phyloP scores from a whole-genome alignment of 2,888 invertebrate genomes.

The Tachystola acroxantha region DNA sequence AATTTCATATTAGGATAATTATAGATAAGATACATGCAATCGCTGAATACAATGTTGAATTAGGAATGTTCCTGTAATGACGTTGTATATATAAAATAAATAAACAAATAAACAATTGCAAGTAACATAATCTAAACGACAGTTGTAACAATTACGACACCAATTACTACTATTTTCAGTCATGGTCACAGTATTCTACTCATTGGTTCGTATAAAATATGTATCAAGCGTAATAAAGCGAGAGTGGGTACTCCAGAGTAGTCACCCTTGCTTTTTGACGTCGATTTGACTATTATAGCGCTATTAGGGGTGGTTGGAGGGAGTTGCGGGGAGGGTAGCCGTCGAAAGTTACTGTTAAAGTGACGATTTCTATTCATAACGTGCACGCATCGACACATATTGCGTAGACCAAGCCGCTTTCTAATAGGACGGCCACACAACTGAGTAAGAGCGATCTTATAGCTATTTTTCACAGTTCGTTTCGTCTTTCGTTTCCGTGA shows the following conservation, averaged over 20 bases:
- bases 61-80: too few species aligned
- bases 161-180: too few species aligned
- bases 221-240: conserved; percentile 42
- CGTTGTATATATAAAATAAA: too few species aligned
- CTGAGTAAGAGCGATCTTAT: too few species aligned
- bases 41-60: too few species aligned
- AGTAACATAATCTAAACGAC: too few species aligned
- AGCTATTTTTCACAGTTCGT: too few species aligned
- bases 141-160: too few species aligned
- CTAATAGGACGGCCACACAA: conserved; percentile 21
- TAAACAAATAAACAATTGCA: too few species aligned
- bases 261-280: conserved; percentile 16
- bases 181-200: neutral
- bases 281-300: conserved; percentile 33
- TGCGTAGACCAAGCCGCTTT: conserved; percentile 22
- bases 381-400: conserved; percentile 34
- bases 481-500: too few species aligned
- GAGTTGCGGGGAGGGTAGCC: conserved; percentile 4
- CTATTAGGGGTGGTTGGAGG: conserved; percentile 19
- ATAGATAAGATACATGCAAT: too few species aligned
- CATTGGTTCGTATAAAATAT: conserved; percentile 24
- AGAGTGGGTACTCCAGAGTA: conserved; percentile 30
- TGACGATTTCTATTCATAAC: conserved; percentile 69
- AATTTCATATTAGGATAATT: too few species aligned
- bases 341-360: conserved; percentile 51